A percentile compares a stretch with the other conserved stretches of the same genome.
phyloP scores from a whole-genome alignment of 2,797 vertebrate species.

The Premnoplex brunnescens region DNA sequence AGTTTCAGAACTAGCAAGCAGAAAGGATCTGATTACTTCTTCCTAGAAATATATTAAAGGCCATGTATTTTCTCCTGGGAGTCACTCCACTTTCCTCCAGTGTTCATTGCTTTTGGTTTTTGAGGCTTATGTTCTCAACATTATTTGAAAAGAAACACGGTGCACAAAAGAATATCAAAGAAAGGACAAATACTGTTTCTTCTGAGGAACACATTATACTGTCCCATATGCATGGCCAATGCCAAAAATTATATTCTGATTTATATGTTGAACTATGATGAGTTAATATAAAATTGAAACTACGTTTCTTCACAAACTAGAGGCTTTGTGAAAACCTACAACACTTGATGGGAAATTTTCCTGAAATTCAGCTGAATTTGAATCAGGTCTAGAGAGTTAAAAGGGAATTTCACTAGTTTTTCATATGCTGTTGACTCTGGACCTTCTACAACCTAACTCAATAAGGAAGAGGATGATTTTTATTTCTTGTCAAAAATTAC shows the following conservation, averaged over 20 bases:
- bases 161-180: neutral
- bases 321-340: neutral
- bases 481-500: neutral
- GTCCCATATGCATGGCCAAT: neutral
- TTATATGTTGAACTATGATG: neutral
- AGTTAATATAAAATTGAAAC: neutral
- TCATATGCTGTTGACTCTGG: neutral
- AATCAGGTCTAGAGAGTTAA: neutral
- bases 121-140: neutral
- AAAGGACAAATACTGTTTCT: neutral
- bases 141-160: neutral
- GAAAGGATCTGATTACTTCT: neutral
- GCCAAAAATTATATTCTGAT: neutral
- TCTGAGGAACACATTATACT: neutral
- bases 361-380: neutral
- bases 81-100: neutral
- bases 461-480: neutral
- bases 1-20: neutral
- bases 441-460: neutral
- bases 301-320: neutral
- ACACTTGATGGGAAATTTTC: neutral
- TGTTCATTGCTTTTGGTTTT: neutral
- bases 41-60: neutral
- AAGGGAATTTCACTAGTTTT: neutral
- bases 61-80: neutral